These are phyloP conservation scores for Eupithecia inturbata DNA, from an alignment of 2,888 invertebrate species.

Conservation along the genomic window DNA sequence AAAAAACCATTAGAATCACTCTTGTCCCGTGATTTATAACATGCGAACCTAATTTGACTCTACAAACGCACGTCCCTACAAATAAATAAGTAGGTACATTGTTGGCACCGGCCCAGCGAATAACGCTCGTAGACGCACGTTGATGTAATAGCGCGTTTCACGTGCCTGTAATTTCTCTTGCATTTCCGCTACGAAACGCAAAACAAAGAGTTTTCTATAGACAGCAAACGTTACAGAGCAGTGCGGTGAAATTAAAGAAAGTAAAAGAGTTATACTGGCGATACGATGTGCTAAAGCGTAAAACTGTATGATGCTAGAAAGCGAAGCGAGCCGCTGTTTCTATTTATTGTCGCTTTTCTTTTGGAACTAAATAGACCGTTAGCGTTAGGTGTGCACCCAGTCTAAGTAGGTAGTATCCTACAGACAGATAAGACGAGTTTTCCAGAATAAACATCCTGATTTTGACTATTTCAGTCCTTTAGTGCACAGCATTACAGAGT, in stretches of 20 bases:
- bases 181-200: slow-evolving; percentile 25
- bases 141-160: slow-evolving; percentile 33
- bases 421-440: neutral
- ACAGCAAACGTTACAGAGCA: neutral
- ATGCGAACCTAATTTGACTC: slow-evolving; percentile 15
- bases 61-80: slow-evolving; percentile 20
- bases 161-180: slow-evolving; percentile 29
- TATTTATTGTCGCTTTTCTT: neutral
- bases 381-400: neutral
- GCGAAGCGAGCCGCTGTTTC: slow-evolving; percentile 7
- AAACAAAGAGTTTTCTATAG: slow-evolving; percentile 14
- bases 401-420: neutral
- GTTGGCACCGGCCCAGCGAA: slow-evolving; percentile 32
- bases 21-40: slow-evolving; percentile 18
- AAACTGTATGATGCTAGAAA: slow-evolving; percentile 7
- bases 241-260: slow-evolving; percentile 6
- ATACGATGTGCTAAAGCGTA: slow-evolving; percentile 4
- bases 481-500: neutral
- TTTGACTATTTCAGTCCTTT: neutral
- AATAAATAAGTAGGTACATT: slow-evolving; percentile 27
- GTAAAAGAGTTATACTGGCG: neutral
- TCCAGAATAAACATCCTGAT: neutral
- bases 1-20: neutral
- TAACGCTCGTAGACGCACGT: slow-evolving; percentile 29
- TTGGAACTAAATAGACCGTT: neutral